Conservation (phyloP, 2,888 invertebrate genomes). For the Capitulum mitella region DNA sequence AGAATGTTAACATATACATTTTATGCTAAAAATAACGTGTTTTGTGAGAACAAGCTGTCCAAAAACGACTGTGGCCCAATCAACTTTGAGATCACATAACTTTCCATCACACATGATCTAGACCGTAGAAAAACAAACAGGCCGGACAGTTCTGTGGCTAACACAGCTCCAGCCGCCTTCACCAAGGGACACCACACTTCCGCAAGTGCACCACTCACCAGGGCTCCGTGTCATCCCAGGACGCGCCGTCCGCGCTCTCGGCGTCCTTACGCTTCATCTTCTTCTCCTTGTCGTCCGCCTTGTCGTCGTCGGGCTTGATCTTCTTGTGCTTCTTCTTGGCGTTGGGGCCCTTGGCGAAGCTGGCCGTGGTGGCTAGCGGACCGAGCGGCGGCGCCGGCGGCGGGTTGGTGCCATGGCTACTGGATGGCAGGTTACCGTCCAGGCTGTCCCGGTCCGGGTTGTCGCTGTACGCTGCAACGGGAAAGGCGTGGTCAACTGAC, state of each 20-base stretch:
- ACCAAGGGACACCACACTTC: too few relatives aligned
- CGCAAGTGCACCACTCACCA: not conserved
- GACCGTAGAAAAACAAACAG: too few relatives aligned
- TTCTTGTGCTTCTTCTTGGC: slow-evolving; percentile 36
- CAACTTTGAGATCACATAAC: too few relatives aligned
- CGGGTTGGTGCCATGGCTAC: slow-evolving; percentile 40
- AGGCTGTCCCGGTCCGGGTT: slow-evolving; percentile 48
- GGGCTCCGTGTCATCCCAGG: not conserved
- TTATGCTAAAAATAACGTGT: too few relatives aligned
- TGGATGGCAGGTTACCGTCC: slow-evolving; percentile 43
- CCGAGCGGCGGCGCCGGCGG: slow-evolving; percentile 38
- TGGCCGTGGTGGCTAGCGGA: slow-evolving; percentile 10
- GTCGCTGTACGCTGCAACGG: slow-evolving; percentile 46
- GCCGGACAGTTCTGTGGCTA: too few relatives aligned
- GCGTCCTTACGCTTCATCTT: not conserved
- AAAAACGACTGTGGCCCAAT: too few relatives aligned
- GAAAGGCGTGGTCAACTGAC: not conserved
- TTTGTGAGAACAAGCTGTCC: too few relatives aligned
- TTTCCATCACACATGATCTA: too few relatives aligned
- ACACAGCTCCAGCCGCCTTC: too few relatives aligned
- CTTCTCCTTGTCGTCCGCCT: not conserved
- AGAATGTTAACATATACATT: too few relatives aligned
- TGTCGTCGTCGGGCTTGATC: slow-evolving; percentile 33
- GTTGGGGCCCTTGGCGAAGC: slow-evolving; percentile 34
- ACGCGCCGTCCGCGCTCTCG: not conserved